Evolutionary conservation across 2,113 vertebrate species (phyloP).

Genomic region (Dipodomys ordii): DNA sequence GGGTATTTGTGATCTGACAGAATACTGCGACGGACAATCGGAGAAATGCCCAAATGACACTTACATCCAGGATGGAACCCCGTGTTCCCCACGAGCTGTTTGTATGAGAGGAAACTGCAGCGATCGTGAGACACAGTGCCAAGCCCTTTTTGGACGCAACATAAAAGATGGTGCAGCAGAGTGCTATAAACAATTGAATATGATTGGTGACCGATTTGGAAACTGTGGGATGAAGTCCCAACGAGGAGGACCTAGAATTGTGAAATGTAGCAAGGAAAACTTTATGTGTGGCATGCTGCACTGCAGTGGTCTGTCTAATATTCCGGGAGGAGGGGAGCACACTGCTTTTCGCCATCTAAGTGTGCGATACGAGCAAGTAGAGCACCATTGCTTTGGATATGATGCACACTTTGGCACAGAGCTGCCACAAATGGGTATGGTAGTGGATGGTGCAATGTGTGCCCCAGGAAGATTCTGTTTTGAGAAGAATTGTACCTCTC

Average conservation of each 20-base stretch:
- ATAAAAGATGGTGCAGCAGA: constrained; percentile 32
- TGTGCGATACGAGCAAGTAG: rapidly evolving
- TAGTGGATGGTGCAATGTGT: constrained; percentile 80
- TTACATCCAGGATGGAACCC: constrained; percentile 90
- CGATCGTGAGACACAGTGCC: constrained; percentile 88
- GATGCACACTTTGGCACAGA: constrained; percentile 66
- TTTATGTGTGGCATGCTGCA: constrained; percentile 83
- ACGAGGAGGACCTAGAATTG: rapidly evolving
- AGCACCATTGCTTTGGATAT: constrained; percentile 74
- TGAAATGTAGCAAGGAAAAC: neutral
- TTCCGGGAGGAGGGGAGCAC: constrained; percentile 76
- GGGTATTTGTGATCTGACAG: constrained; percentile 91
- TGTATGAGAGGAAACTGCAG: constrained; percentile 92
- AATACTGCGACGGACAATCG: constrained; percentile 90
- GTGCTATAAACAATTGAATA: constrained; percentile 82
- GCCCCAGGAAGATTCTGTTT: constrained; percentile 76
- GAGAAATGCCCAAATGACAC: constrained; percentile 87
- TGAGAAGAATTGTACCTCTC: constrained; percentile 50
- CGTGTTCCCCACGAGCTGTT: constrained; percentile 84
- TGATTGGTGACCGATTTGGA: constrained; percentile 81
- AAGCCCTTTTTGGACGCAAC: constrained; percentile 87
- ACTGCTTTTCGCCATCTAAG: constrained; percentile 67
- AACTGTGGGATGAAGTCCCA: constrained; percentile 51
- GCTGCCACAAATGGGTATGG: constrained; percentile 42
- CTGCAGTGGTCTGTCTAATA: constrained; percentile 36